These are phyloP conservation scores for Apteryx mantelli DNA, from an alignment of 2,113 vertebrate genomes.

Conservation along the genomic window DNA sequence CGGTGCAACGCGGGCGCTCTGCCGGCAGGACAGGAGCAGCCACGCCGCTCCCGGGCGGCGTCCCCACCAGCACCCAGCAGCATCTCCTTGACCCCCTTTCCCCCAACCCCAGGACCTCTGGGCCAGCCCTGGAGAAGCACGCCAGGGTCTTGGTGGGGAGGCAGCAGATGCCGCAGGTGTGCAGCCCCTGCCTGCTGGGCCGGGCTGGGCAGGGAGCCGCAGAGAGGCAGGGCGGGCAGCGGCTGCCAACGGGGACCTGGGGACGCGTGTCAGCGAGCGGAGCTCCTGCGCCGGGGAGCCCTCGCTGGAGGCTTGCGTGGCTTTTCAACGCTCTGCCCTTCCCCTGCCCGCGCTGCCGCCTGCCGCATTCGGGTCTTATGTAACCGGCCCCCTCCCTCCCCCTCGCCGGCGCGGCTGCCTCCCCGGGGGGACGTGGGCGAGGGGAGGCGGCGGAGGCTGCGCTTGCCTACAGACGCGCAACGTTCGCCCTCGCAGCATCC, in stretches of 20 bases:
- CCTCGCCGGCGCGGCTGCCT: neutral
- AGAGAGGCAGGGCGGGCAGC: neutral
- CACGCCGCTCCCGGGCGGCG: accelerated
- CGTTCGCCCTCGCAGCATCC: accelerated
- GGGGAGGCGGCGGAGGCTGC: neutral
- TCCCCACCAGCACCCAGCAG: neutral
- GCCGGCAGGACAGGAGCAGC: neutral
- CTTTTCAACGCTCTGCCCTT: constrained; percentile 10
- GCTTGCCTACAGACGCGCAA: neutral
- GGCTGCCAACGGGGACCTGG: neutral
- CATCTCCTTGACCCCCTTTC: neutral
- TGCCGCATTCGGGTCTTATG: constrained; percentile 19
- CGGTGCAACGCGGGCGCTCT: accelerated
- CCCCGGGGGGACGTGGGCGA: neutral
- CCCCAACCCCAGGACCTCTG: no score
- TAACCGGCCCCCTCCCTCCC: neutral
- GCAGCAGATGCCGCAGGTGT: neutral
- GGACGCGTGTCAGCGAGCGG: neutral
- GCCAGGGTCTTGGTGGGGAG: neutral
- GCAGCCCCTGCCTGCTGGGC: neutral
- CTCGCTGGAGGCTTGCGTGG: neutral
- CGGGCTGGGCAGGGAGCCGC: neutral
- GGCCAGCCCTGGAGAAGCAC: neutral
- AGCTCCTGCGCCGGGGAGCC: constrained; percentile 19
- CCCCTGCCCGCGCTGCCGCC: neutral